Conservation (phyloP, 1,140 invertebrate species). For the Camponotus vicinus region DNA sequence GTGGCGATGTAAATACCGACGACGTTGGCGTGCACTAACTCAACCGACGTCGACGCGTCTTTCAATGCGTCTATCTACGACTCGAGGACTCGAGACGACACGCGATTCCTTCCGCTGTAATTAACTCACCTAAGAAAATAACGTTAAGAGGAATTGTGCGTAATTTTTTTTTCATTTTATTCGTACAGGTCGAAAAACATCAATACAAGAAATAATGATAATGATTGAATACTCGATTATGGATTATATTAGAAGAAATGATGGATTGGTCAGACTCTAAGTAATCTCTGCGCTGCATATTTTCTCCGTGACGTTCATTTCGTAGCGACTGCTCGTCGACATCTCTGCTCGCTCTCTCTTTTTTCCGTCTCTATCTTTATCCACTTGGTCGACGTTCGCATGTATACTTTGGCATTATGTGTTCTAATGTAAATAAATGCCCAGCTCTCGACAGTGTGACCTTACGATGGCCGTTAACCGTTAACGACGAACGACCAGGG, state of each 20-base stretch:
- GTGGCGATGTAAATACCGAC: conserved; percentile 63
- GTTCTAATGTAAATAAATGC: conserved; percentile 77
- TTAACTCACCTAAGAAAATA: neutral
- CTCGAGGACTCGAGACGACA: conserved; percentile 10
- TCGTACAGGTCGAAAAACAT: neutral
- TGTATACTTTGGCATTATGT: conserved; percentile 65
- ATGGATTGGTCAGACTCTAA: neutral
- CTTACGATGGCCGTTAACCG: conserved; percentile 62
- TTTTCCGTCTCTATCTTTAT: conserved; percentile 41
- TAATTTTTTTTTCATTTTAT: neutral
- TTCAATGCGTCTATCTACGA: conserved; percentile 39
- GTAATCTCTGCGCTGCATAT: neutral
- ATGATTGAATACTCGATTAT: neutral
- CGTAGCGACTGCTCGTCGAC: neutral
- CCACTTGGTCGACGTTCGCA: conserved; percentile 1
- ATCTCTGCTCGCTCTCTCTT: conserved; percentile 44
- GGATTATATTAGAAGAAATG: conserved; percentile 1
- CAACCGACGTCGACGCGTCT: conserved; percentile 19
- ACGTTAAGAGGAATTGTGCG: too few species aligned
- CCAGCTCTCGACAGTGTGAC: conserved; percentile 27
- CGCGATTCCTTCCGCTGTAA: conserved; percentile 9
- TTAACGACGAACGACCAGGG: conserved; percentile 70
- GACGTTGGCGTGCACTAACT: conserved; percentile 44
- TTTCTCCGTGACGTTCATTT: neutral
- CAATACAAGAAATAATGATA: neutral